Conservation (phyloP, 2,113 vertebrate species). For the Empidonax traillii region DNA sequence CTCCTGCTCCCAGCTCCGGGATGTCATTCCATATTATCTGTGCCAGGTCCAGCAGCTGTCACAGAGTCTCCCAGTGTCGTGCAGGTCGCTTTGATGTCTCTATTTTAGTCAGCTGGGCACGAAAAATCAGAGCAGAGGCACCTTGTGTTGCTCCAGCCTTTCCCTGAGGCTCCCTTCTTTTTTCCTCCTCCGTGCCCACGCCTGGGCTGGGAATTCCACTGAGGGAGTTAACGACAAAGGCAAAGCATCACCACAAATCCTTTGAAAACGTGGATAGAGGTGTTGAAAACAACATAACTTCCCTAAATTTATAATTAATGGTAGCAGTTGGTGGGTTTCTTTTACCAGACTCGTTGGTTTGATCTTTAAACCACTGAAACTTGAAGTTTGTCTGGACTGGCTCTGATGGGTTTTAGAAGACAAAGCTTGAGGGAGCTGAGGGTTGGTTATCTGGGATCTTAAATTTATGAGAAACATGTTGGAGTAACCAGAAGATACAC, state of each 20-base stretch:
- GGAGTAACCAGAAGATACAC: background rate
- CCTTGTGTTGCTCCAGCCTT: background rate
- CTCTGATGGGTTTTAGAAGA: background rate
- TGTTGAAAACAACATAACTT: background rate
- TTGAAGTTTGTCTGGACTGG: background rate
- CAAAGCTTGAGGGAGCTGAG: too few species aligned
- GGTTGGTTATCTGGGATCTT: too few species aligned
- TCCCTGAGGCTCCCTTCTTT: background rate
- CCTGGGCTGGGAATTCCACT: background rate
- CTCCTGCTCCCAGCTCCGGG: background rate
- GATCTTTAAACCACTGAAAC: background rate
- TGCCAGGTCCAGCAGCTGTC: background rate
- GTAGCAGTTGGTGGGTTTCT: background rate
- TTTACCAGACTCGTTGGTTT: background rate
- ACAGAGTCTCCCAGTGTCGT: background rate
- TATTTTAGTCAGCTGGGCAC: background rate
- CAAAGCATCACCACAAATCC: background rate
- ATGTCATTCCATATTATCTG: accelerated
- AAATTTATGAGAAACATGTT: too few species aligned
- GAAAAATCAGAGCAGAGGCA: background rate
- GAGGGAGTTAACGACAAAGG: background rate
- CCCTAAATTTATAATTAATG: background rate
- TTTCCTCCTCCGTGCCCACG: background rate
- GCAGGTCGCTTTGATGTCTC: background rate
- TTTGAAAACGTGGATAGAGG: background rate